Evolutionary conservation across 1,140 invertebrate species (phyloP), one percentile per base, ranked within the genome.

Genomic region (Adoxophyes honmai): DNA sequence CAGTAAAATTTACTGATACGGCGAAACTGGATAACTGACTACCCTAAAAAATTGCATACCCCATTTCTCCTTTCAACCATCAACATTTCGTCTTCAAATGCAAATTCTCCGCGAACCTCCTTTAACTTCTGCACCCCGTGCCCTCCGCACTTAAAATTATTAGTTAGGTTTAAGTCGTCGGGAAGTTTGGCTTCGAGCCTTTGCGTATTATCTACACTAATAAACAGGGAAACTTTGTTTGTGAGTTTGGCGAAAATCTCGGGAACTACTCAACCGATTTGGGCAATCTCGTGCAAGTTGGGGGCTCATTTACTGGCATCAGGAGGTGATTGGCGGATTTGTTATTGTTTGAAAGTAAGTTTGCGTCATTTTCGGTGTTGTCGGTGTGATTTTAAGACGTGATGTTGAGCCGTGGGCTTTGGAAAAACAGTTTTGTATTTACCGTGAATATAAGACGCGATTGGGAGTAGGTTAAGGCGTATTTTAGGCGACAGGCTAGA

Each of bases 121-220:
- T 4, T 6, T n/a, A 1, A 28, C 6, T 28, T 28, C 42, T 1
- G 8, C 28, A 48, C 16, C n/a, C 18, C 42, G 15, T 48, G 15
- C 10, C 16, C 10, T 10, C 18, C 42, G 42, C 42, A 48, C 42
- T 48, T 48, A 48, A 48, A 48, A 48, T 48, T 48, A 48, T 48
- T 48, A 48, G 42, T 28, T 21, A 21, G 42, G 42, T 33, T 48
- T 48, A 21, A 48, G 42, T 48, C 18, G 42, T 21, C 4, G 21
- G 4, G 16, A 48, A 48, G 16, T 48, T 48, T 28, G 42, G 21
- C 21, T 3, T 21, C 18, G 42, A 48, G 42, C 42, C 42, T 48
- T 48, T 48, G 21, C 42, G 42, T 48, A 48, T 48, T 48, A 48
- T 48, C 42, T 48, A 48, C 42, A 48, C 42, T 48, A 48, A 48